Conservation (phyloP, 2,888 invertebrate species). For the Rhopalosiphum nymphaeae region DNA sequence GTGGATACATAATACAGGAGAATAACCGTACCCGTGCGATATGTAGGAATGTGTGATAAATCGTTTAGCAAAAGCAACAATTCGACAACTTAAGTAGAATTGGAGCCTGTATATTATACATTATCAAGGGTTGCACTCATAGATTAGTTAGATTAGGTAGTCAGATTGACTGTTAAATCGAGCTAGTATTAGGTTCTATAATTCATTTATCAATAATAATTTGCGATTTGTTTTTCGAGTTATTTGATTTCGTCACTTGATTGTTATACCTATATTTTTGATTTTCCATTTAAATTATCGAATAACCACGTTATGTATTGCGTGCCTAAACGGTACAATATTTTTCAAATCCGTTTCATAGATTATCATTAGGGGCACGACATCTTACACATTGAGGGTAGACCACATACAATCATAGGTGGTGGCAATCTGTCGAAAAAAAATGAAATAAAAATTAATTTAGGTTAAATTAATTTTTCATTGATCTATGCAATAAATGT, state of each 20-base stretch:
- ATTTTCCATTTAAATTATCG: not conserved
- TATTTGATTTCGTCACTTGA: no score
- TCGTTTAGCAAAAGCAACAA: no score
- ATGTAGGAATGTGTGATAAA: no score
- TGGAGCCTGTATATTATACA: no score
- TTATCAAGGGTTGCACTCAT: no score
- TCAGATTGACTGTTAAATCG: not conserved
- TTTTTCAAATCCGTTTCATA: not conserved
- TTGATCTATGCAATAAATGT: not conserved
- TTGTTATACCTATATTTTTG: no score
- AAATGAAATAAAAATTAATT: not conserved
- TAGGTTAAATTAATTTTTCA: no score
- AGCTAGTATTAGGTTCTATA: not conserved
- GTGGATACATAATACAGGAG: no score
- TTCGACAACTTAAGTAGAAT: no score
- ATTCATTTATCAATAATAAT: not conserved
- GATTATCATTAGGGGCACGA: not conserved
- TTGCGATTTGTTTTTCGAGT: not conserved
- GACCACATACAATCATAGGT: not conserved
- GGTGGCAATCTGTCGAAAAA: not conserved
- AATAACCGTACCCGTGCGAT: no score
- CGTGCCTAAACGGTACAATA: not conserved
- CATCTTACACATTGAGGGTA: not conserved
- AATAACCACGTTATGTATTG: not conserved
- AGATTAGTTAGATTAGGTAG: not conserved